These are phyloP conservation scores for Ctenodactylus gundi DNA, from an alignment of 2,113 vertebrate species.

Conservation along the genomic window DNA sequence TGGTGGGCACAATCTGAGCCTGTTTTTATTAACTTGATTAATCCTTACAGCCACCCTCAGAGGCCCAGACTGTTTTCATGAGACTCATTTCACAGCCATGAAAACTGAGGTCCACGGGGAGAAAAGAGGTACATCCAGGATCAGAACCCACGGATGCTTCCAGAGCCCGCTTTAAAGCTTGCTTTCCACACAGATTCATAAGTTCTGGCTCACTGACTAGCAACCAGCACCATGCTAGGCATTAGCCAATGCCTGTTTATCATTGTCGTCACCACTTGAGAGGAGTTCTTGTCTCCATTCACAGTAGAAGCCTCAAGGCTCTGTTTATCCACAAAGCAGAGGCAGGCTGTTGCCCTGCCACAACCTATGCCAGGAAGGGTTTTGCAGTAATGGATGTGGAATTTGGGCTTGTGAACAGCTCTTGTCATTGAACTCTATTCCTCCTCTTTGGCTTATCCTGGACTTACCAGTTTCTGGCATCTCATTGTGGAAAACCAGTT, in stretches of 20 bases:
- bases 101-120: background rate
- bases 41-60: background rate
- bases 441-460: background rate
- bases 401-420: background rate
- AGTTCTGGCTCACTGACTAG: background rate
- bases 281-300: background rate
- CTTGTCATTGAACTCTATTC: background rate
- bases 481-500: conserved; percentile 17
- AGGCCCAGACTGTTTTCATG: background rate
- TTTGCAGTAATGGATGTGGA: background rate
- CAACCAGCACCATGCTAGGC: background rate
- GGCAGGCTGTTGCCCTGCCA: background rate
- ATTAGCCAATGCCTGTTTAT: too few species aligned
- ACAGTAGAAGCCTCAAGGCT: background rate
- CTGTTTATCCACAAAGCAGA: background rate
- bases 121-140: background rate
- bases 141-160: background rate
- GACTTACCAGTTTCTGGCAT: conserved; percentile 22
- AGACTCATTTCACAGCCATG: background rate
- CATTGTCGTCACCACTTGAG: background rate
- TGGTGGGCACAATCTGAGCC: background rate
- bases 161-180: background rate
- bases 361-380: background rate
- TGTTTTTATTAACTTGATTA: background rate
- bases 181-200: background rate